phyloP scores from a whole-genome alignment of 2,113 vertebrate genomes.

The Coreoperca whiteheadi region DNA sequence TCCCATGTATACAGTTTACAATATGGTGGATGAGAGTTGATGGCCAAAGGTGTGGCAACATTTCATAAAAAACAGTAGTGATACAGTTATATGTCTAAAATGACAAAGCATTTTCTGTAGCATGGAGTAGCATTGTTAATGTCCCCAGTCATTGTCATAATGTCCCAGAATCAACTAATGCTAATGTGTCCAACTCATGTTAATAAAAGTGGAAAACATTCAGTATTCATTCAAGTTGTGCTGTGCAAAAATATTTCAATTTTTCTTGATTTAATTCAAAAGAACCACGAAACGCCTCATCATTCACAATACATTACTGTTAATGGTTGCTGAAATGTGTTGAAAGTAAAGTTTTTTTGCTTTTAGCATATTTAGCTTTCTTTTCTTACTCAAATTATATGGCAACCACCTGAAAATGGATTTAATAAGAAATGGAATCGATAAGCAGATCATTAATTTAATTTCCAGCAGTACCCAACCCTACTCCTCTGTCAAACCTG shows the following conservation, averaged over 20 bases:
- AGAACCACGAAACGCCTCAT: neutral
- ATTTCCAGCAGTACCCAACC: neutral
- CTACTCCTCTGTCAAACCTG: neutral
- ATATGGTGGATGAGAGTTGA: neutral
- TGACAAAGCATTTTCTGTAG: neutral
- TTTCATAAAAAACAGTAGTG: neutral
- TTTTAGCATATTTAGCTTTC: neutral
- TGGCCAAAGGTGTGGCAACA: neutral
- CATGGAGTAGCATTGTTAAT: neutral
- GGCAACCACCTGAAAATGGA: neutral
- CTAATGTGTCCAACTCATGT: neutral
- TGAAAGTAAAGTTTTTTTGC: neutral
- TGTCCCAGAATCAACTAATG: neutral
- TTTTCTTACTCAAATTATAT: neutral
- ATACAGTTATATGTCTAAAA: neutral
- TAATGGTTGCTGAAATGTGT: neutral
- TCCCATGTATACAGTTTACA: neutral
- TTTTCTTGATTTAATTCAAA: constrained; percentile 4
- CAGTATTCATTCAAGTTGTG: neutral
- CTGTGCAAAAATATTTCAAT: neutral
- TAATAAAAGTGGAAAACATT: neutral
- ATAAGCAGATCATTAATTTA: neutral
- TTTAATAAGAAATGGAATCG: neutral
- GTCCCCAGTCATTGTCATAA: neutral
- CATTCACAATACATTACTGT: neutral